Conservation (phyloP, 2,113 vertebrate genomes). For the Climacteris rufus region DNA sequence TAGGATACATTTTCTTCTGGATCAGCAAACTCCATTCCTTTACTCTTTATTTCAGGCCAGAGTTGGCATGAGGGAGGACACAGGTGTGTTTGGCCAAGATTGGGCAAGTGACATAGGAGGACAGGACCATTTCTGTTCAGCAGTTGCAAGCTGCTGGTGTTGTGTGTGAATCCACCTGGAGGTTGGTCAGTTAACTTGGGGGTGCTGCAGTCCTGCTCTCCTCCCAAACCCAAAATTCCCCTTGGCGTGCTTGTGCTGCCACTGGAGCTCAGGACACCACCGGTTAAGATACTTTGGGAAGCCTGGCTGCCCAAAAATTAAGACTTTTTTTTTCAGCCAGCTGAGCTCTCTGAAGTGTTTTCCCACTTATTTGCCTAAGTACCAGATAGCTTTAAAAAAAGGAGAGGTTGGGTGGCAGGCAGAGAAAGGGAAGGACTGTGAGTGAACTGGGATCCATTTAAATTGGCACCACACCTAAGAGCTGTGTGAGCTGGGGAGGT, state of each 20-base stretch:
- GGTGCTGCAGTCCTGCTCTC: not conserved
- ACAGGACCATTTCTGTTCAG: not conserved
- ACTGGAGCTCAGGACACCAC: accelerated
- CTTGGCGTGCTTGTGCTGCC: not conserved
- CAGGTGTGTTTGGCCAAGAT: not conserved
- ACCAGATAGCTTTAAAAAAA: not conserved
- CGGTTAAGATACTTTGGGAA: not conserved
- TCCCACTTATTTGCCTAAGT: not conserved
- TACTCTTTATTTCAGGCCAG: not conserved
- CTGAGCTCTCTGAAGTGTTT: not conserved
- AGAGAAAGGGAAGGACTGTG: not conserved
- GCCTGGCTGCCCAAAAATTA: not conserved
- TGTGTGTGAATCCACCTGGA: not conserved
- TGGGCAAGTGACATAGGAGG: not conserved
- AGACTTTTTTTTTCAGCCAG: not conserved
- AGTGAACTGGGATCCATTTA: not conserved
- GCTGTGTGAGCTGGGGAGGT: not conserved
- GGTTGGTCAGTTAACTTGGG: not conserved
- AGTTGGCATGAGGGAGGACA: accelerated
- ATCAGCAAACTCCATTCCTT: not conserved
- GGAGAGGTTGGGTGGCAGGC: not conserved
- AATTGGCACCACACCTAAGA: not conserved
- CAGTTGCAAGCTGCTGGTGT: not conserved
- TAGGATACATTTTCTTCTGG: not conserved
- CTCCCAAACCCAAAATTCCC: not conserved